phyloP scores from a whole-genome alignment of 2,797 vertebrate species.

The Petrocephalus schoutedeni region DNA sequence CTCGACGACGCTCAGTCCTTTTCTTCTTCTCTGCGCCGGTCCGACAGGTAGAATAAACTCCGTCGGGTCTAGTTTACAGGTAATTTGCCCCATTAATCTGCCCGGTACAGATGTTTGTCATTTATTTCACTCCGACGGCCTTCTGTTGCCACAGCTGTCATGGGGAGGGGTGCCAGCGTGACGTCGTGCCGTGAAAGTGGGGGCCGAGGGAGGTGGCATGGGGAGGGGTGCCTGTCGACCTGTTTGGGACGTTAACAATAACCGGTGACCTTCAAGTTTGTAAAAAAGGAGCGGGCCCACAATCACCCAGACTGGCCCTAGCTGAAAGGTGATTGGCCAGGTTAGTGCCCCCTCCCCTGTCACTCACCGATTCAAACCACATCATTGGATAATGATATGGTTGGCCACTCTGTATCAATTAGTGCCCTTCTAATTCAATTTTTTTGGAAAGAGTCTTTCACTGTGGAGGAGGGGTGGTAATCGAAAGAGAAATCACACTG shows the following conservation, averaged over 20 bases:
- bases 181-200: constrained; percentile 23
- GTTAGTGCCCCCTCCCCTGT: background rate
- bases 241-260: background rate
- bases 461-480: background rate
- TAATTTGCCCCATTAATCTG: constrained; percentile 61
- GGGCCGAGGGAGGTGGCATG: background rate
- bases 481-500: background rate
- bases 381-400: background rate
- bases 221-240: background rate
- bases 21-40: constrained; percentile 23
- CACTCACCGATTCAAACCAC: background rate
- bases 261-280: background rate
- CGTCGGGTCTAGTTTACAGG: constrained; percentile 53
- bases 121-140: constrained; percentile 54
- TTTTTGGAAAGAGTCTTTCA: background rate
- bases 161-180: background rate
- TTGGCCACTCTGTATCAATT: background rate
- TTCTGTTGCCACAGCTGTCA: constrained; percentile 59
- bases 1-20: background rate
- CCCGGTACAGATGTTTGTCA: constrained; percentile 58
- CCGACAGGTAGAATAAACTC: constrained; percentile 45
- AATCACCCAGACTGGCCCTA: background rate
- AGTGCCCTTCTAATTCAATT: background rate
- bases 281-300: background rate
- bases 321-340: background rate